Evolutionary conservation across 2,888 invertebrate genomes (phyloP).

Genomic region (Euclidia mi): DNA sequence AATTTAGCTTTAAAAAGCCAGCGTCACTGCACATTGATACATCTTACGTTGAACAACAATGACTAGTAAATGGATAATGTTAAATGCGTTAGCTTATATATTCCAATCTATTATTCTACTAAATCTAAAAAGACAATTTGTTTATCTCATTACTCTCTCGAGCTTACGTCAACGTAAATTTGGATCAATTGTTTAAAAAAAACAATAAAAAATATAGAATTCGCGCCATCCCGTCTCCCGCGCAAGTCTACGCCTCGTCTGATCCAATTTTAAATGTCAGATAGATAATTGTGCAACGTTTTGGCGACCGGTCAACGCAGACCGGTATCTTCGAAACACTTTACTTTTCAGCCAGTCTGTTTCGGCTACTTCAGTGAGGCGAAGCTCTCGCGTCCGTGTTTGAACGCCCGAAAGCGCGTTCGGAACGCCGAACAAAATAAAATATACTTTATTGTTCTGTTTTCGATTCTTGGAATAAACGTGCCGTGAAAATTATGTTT

Average conservation of each 20-base stretch:
- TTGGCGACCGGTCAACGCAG: slow-evolving; percentile 83
- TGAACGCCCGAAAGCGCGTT: slow-evolving; percentile 46
- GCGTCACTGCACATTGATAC: no score
- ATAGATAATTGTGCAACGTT: slow-evolving; percentile 88
- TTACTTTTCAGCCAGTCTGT: slow-evolving; percentile 67
- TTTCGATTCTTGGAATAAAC: slow-evolving; percentile 54
- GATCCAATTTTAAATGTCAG: slow-evolving; percentile 90
- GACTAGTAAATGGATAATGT: no score
- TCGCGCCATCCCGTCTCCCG: slow-evolving; percentile 59
- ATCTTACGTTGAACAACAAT: no score
- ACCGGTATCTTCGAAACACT: slow-evolving; percentile 77
- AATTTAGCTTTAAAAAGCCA: no score
- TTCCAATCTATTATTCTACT: background rate
- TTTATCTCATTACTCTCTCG: background rate
- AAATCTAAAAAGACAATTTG: background rate
- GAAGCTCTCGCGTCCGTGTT: slow-evolving; percentile 43
- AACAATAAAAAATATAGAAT: slow-evolving; percentile 21
- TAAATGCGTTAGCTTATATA: background rate
- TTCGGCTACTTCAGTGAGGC: slow-evolving; percentile 8
- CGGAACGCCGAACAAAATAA: slow-evolving; percentile 33
- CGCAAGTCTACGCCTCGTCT: slow-evolving; percentile 72
- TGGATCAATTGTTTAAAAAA: slow-evolving; percentile 1
- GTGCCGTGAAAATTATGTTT: slow-evolving; percentile 62
- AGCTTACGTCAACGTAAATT: background rate
- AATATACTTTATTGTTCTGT: slow-evolving; percentile 42